phyloP scores from a whole-genome alignment of 2,888 invertebrate genomes.

The Pemphredon lugubris region DNA sequence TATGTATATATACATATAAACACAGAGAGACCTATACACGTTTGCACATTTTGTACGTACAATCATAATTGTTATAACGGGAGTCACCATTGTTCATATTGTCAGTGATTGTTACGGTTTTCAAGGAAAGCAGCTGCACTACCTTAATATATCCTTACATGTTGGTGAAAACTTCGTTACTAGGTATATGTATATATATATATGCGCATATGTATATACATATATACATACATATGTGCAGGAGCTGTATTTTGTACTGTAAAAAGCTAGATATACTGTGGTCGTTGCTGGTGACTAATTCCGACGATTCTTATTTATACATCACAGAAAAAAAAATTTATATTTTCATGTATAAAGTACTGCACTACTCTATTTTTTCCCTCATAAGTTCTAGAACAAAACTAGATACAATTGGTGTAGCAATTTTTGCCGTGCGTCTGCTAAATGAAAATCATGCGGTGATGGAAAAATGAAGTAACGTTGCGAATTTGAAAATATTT shows the following conservation, averaged over 20 bases:
- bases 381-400: conserved; percentile 57
- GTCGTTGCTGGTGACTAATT: conserved; percentile 75
- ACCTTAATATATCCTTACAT: conserved; percentile 76
- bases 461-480: conserved; percentile 16
- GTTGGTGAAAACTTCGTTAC: conserved; percentile 73
- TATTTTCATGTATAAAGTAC: conserved; percentile 64
- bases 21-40: conserved; percentile 65
- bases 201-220: conserved; percentile 65
- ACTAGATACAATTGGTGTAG: conserved; percentile 53
- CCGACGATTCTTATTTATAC: conserved; percentile 61
- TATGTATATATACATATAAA: conserved; percentile 64
- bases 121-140: conserved; percentile 44
- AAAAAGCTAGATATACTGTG: conserved; percentile 79
- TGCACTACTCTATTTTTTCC: conserved; percentile 44
- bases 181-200: conserved; percentile 74
- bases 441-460: conserved; percentile 38
- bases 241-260: conserved; percentile 80
- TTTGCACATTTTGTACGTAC: conserved; percentile 72
- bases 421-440: conserved; percentile 27
- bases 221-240: conserved; percentile 73
- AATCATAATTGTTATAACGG: conserved; percentile 65
- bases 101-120: conserved; percentile 46
- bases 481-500: conserved; percentile 29
- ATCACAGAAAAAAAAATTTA: conserved; percentile 54
- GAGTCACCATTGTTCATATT: conserved; percentile 63